Evolutionary conservation across 2,888 invertebrate genomes (phyloP).

Genomic region (Eupithecia dodoneata): DNA sequence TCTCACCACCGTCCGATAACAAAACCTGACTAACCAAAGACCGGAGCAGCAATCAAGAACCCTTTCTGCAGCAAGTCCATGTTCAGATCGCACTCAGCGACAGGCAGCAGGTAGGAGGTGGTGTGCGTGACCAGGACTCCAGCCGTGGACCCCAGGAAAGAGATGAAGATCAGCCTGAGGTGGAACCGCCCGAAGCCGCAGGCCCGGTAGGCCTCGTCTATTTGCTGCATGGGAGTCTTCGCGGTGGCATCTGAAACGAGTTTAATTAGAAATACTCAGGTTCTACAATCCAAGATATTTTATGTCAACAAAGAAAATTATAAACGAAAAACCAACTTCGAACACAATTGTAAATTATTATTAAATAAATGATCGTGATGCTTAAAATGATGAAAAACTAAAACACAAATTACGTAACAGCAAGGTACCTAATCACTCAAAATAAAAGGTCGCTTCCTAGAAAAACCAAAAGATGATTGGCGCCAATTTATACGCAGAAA

Average conservation of each 20-base stretch:
- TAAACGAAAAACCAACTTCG: no score
- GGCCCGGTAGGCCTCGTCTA: constrained; percentile 60
- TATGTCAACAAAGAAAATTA: no score
- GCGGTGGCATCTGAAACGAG: constrained; percentile 3
- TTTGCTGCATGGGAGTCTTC: constrained; percentile 61
- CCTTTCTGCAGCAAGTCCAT: constrained; percentile 69
- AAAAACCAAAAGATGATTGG: no score
- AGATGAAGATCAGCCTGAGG: constrained; percentile 54
- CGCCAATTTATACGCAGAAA: no score
- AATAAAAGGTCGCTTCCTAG: no score
- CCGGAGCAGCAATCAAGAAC: constrained; percentile 63
- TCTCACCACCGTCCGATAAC: neutral
- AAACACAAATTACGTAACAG: no score
- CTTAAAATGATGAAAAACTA: no score
- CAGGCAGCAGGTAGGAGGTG: constrained; percentile 62
- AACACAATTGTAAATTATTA: no score
- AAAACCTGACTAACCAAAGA: constrained; percentile 49
- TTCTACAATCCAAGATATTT: no score
- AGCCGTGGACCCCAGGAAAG: constrained; percentile 56
- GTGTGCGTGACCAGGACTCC: constrained; percentile 57
- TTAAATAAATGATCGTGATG: no score
- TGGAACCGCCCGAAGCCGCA: constrained; percentile 68
- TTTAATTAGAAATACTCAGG: neutral
- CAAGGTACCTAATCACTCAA: no score
- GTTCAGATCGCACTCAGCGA: constrained; percentile 67